Evolutionary conservation across 2,797 vertebrate genomes (phyloP).

Genomic region (Lepidocolaptes lacrymiger): DNA sequence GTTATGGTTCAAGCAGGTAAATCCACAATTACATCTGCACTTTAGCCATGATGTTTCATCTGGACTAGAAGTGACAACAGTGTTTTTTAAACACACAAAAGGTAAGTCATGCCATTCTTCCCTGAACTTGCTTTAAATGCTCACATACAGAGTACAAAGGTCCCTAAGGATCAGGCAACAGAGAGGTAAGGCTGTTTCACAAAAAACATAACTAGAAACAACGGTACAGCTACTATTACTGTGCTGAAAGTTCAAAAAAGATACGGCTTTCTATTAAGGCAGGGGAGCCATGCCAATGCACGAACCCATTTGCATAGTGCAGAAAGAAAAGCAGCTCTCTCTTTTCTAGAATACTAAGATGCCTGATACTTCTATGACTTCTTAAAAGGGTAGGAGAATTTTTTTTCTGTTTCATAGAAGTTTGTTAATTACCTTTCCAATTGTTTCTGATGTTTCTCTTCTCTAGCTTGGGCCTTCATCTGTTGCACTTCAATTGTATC

Average conservation of each 20-base stretch:
- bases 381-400: neutral
- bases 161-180: neutral
- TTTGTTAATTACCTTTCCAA: constrained; percentile 87
- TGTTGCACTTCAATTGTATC: constrained; percentile 99
- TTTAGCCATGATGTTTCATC: neutral
- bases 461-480: constrained; percentile 97
- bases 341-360: neutral
- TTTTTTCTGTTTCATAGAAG: neutral
- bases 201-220: neutral
- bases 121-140: neutral
- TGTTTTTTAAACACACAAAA: neutral
- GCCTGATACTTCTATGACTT: neutral
- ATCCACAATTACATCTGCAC: neutral
- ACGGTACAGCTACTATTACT: neutral
- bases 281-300: neutral
- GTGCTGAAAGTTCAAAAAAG: neutral
- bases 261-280: neutral
- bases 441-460: constrained; percentile 98
- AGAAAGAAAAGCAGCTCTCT: neutral
- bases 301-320: neutral
- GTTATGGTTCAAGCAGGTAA: neutral
- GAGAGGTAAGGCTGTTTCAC: neutral
- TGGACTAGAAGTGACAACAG: neutral
- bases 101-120: neutral
- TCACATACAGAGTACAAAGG: neutral